Base-by-base conservation (phyloP, 2,888 invertebrate genomes). In the Ichneumoninae sp. region DNA sequence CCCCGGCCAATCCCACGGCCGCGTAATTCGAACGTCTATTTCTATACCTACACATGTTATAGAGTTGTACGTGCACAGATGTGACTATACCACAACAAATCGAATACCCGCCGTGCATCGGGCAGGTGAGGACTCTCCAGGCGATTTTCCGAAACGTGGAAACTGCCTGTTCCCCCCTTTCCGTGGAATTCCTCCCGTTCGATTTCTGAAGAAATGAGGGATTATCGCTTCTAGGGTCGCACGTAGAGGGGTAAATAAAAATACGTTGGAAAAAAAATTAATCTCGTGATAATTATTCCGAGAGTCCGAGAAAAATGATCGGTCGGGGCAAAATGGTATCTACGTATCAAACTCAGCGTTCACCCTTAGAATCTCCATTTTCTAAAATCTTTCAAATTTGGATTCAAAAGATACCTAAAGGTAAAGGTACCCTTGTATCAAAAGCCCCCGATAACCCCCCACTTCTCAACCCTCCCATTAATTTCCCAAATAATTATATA, bases 1-100 rank as follows among this genome's bases (percentile, higher is more conserved):
- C 89, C 90, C 89, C 89, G 90, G 89, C 91, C 91, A 90, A 91
- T 91, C 88, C 89, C 85, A 82, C 85, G 77, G 60, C 76, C 77
- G 76, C 83, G 75, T 83, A 84, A 84, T 87, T 75, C 84, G 81
- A 79, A 78, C 44, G 71, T 74, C 77, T 78, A 16, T 65, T 75
- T 62, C 19, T 47, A 68, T 10, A 77, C 68, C 36, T 26, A 19
- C 69, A 57, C 57, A 75, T 33, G 47, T 26, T 33, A n/a, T 65
- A 65, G 19, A 33, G 47, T n/a, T 47, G 62, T 69, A 60, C 40
- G 13, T 81, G 44, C 22, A 44, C 47, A 54, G n/a, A 33, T 68
- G 50, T 40, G 26, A 26, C 44, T 44, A 33, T 13, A 52, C 70
- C 40, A 66, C 65, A 66, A 76, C 10, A 54, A 66, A 60, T 82